Base-by-base conservation (phyloP, 1,140 invertebrate genomes). In the Calliopsis andreniformis region DNA sequence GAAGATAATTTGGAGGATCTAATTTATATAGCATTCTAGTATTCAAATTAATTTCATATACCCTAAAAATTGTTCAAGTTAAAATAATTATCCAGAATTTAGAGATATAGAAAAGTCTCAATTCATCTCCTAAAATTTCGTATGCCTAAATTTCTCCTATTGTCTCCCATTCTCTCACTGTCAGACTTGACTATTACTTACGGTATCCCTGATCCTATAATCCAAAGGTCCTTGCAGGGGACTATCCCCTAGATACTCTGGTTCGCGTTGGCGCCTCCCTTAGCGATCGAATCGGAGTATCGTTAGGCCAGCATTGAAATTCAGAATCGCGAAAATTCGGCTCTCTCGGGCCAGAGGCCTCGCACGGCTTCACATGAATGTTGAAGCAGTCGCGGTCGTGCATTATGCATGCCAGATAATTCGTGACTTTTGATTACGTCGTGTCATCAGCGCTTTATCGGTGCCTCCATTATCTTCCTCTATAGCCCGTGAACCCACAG, bases 381-480 rank as follows among this genome's bases (percentile, higher is more conserved):
- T 85, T 87, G 78, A 80, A 86, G 73, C 72, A 83, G 84, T 66
- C 20, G 35, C 56, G 70, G 58, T 80, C 72, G 81, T 89, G 76
- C 78, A 88, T 89, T 83, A 89, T 87, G 82, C 84, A 87, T 83
- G 75, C 23, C 18, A 71, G 81, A 83, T 89, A 87, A 89, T 89
- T 89, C 84, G 83, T 87, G 85, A 87, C 86, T 89, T 87, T 85
- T 85, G 85, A 87, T 89, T 85, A 85, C 82, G 84, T 86, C 78
- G 83, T 84, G 87, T 88, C 88, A 88, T 88, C 87, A 72, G 79
- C 81, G 82, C 73, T 84, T 86, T 86, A 85, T 86, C 85, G 76
- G 30, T 30, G 47, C 58, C 67, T 64, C 64, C 63, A 83, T 83
- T 82, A 79, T 83, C 76, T 83, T 84, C 66, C 72, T 71, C 39